Evolutionary conservation across 1,140 invertebrate genomes (phyloP).

Genomic region (Daktulosphaira vitifoliae): DNA sequence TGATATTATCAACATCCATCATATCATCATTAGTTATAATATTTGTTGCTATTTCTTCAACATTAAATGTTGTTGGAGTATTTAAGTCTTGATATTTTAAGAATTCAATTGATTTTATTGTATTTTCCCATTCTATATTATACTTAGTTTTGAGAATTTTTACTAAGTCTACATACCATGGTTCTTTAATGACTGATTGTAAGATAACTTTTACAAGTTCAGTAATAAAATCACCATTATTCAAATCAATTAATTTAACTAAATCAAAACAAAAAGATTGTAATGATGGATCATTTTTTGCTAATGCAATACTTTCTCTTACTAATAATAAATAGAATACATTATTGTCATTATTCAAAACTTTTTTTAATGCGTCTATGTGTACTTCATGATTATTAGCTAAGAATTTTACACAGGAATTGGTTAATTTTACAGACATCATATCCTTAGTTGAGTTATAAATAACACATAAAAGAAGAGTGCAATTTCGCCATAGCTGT

Average conservation of each 20-base stretch:
- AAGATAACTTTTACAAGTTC: slow-evolving; percentile 23
- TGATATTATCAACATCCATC: slow-evolving; percentile 2
- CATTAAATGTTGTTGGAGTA: background rate
- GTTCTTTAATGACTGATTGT: background rate
- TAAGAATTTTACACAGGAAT: slow-evolving; percentile 15
- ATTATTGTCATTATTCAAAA: slow-evolving; percentile 12
- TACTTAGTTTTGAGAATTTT: slow-evolving; percentile 20
- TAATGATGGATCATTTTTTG: slow-evolving; percentile 5
- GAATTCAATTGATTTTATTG: background rate
- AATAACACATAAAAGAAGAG: slow-evolving; percentile 13
- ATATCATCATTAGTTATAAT: background rate
- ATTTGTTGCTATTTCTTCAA: background rate
- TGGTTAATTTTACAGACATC: background rate
- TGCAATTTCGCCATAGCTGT: slow-evolving; percentile 11
- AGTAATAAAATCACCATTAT: slow-evolving; percentile 3
- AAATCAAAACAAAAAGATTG: slow-evolving; percentile 12
- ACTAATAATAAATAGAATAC: slow-evolving; percentile 22
- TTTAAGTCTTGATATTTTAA: background rate
- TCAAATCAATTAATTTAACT: slow-evolving; percentile 17
- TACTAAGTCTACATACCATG: slow-evolving; percentile 2
- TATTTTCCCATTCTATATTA: slow-evolving; percentile 1
- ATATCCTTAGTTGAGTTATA: slow-evolving; percentile 8
- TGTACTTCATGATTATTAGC: slow-evolving; percentile 6
- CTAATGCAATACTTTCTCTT: slow-evolving; percentile 3
- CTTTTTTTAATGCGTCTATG: slow-evolving; percentile 25